Base-by-base conservation (phyloP, 1,140 invertebrate species). In the Littorina saxatilis region DNA sequence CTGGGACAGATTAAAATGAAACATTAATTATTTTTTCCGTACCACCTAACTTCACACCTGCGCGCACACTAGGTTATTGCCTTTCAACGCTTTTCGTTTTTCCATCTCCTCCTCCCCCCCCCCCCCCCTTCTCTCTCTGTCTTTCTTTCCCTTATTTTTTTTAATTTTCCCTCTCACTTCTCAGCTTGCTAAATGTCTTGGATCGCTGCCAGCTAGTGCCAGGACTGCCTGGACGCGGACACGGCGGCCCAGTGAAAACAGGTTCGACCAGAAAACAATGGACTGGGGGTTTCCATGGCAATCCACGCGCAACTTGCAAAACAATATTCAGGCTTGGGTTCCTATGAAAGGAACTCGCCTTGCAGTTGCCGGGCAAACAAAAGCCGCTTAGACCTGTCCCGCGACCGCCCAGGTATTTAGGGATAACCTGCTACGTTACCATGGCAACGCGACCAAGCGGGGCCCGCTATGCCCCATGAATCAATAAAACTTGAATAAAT, bases 401-500 rank as follows among this genome's bases (percentile, higher is more conserved):
- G 82, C 84, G 86, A 82, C 61, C 73, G 37, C 61, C 72, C 84
- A 83, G 73, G 85, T 83, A 82, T 84, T 75, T 76, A 52, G 82
- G 70, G 68, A 78, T 79, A 77, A 79, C 87, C 80, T 84, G 81
- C 76, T 52, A 32, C 73, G 87, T 89, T 87, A 82, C 85, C 81
- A 86, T 82, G 84, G 78, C 81, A 88, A 89, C 88, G 35, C 40
- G 83, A 85, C 85, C 84, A 85, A 82, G 81, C 52, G 5, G 77
- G 80, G 72, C 79, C 50, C 43, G 77, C 68, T 75, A 79, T 75
- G 72, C 55, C 55, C 63, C 32, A n/a, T 85, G 63, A 86, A 87
- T 87, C 85, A 88, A 87, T 87, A 85, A 82, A 73, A 83, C 47
- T 85, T 84, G 82, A 86, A 86, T 88, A 84, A 88, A 88, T 87